phyloP scores from a whole-genome alignment of 2,888 invertebrate genomes.

The Sturmia bella region DNA sequence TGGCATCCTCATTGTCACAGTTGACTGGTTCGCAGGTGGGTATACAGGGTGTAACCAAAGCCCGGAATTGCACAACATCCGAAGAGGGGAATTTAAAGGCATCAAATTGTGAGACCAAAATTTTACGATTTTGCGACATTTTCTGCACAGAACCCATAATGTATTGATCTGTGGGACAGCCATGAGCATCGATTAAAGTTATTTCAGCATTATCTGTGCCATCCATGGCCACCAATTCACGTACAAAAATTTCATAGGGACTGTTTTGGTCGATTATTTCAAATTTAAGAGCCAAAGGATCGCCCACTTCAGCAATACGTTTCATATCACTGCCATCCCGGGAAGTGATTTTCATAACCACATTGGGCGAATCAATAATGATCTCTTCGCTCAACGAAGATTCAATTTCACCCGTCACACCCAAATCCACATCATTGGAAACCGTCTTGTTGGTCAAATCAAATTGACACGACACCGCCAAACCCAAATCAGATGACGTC shows the following conservation, averaged over 20 bases:
- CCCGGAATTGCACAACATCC: slow-evolving; percentile 96
- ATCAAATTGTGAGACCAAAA: slow-evolving; percentile 94
- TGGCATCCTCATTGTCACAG: slow-evolving; percentile 87
- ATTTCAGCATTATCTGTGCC: slow-evolving; percentile 96
- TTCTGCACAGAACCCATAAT: slow-evolving; percentile 97
- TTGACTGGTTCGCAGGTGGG: slow-evolving; percentile 95
- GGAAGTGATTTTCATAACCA: slow-evolving; percentile 95
- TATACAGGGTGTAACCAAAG: slow-evolving; percentile 96
- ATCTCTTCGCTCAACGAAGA: slow-evolving; percentile 94
- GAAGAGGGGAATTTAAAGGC: slow-evolving; percentile 98
- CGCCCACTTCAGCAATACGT: slow-evolving; percentile 95
- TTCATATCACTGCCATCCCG: slow-evolving; percentile 92
- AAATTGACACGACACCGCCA: slow-evolving; percentile 96
- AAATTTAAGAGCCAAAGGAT: slow-evolving; percentile 94
- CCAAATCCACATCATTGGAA: slow-evolving; percentile 94
- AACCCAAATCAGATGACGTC: slow-evolving; percentile 95
- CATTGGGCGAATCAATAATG: slow-evolving; percentile 96
- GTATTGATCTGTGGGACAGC: slow-evolving; percentile 96
- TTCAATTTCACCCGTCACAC: slow-evolving; percentile 93
- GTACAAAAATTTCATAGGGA: slow-evolving; percentile 96
- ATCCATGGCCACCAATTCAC: slow-evolving; percentile 96
- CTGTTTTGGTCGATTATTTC: slow-evolving; percentile 96
- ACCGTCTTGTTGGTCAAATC: slow-evolving; percentile 97
- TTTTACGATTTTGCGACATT: slow-evolving; percentile 90
- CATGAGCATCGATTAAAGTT: slow-evolving; percentile 93